A percentile compares a stretch with the other conserved stretches of the same genome.
Conservation (phyloP, 2,888 invertebrate genomes). For the Drosophila anceps region DNA sequence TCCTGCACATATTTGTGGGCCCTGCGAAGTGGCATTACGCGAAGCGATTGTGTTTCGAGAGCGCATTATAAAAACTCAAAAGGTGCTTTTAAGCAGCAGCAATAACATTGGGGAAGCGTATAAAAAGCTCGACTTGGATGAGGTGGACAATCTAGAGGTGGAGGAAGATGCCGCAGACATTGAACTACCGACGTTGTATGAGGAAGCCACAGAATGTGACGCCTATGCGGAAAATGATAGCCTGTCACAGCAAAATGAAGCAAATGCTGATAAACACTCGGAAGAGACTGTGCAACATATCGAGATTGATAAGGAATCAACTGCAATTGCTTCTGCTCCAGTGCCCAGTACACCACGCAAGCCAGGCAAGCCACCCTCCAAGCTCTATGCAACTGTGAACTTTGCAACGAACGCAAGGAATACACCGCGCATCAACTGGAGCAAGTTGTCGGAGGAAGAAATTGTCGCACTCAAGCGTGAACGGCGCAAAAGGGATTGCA, state of each 20-base stretch:
- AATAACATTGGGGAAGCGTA: constrained; percentile 21
- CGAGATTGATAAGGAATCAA: constrained; percentile 6
- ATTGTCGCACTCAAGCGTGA: constrained; percentile 60
- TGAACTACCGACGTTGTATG: not conserved
- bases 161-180: not conserved
- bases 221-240: not conserved
- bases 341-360: not conserved
- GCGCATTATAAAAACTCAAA: constrained; percentile 63
- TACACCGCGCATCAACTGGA: constrained; percentile 64
- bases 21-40: constrained; percentile 54
- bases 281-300: not conserved
- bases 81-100: constrained; percentile 43
- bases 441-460: constrained; percentile 62
- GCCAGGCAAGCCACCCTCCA: constrained; percentile 8
- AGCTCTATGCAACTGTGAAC: constrained; percentile 41
- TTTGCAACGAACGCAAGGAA: constrained; percentile 47
- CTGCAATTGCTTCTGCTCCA: not conserved
- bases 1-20: constrained; percentile 63
- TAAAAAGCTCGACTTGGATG: constrained; percentile 43
- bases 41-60: constrained; percentile 65
- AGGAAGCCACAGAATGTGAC: constrained; percentile 19
- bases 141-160: constrained; percentile 8
- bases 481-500: constrained; percentile 70
- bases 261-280: not conserved
- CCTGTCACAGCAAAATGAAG: not conserved